These are phyloP conservation scores for Neotoxoptera formosana DNA, from an alignment of 1,140 invertebrate genomes.

Conservation along the genomic window DNA sequence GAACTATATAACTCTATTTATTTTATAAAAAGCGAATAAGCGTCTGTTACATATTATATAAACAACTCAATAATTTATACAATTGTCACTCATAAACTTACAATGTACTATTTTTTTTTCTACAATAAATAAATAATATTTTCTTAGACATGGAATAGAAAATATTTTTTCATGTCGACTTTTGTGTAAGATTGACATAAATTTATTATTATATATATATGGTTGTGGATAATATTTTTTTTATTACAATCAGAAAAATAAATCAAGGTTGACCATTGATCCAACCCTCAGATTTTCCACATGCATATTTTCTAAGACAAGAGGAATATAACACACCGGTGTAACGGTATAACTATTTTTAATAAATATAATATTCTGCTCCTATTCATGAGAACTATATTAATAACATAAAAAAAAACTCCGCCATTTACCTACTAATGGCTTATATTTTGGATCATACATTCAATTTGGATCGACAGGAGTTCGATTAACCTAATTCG, in stretches of 20 bases:
- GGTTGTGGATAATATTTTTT: background rate
- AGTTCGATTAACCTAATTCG: background rate
- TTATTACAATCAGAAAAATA: background rate
- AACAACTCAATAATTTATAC: constrained; percentile 18
- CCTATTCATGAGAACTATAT: background rate
- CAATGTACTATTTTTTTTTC: background rate
- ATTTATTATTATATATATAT: background rate
- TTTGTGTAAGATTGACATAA: background rate
- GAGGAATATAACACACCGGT: background rate
- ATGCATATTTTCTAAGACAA: background rate
- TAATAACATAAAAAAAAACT: background rate
- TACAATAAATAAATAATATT: background rate
- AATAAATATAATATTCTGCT: no score
- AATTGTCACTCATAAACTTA: constrained; percentile 15
- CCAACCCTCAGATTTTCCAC: background rate
- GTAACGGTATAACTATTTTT: background rate
- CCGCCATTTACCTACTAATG: background rate
- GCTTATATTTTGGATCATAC: no score
- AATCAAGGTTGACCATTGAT: background rate
- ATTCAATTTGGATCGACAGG: background rate
- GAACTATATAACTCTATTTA: constrained; percentile 18
- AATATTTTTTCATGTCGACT: background rate
- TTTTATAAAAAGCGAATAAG: background rate
- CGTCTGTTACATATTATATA: background rate
- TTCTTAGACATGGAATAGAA: background rate